These are phyloP conservation scores for Nomia melanderi DNA, from an alignment of 1,140 invertebrate species.

Conservation along the genomic window DNA sequence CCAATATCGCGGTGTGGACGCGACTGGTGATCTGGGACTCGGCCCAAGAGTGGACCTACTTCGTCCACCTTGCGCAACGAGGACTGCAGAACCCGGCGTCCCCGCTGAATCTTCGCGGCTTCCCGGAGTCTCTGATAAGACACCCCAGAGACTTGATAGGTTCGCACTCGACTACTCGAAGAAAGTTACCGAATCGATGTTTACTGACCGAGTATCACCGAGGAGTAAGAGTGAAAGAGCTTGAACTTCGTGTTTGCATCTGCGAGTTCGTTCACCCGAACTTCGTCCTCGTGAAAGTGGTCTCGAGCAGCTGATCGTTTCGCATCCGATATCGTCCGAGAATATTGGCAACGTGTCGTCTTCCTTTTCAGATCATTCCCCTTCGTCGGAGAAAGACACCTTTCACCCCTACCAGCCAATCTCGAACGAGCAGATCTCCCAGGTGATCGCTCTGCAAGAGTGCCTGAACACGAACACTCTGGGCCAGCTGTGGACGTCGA, in stretches of 20 bases:
- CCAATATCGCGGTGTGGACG: conserved; percentile 84
- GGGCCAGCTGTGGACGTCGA: conserved; percentile 83
- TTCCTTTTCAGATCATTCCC: conserved; percentile 37
- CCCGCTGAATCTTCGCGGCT: conserved; percentile 78
- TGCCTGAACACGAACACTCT: conserved; percentile 84
- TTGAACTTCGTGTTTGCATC: neutral
- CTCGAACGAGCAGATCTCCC: conserved; percentile 79
- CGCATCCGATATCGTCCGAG: neutral
- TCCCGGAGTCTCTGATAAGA: conserved; percentile 76
- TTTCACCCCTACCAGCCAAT: conserved; percentile 65
- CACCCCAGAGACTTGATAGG: conserved; percentile 68
- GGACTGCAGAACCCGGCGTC: conserved; percentile 69
- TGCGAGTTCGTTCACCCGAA: neutral
- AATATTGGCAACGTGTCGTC: neutral
- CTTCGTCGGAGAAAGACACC: neutral
- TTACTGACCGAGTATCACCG: neutral
- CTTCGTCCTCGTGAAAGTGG: neutral
- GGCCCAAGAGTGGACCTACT: conserved; percentile 82
- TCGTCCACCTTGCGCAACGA: conserved; percentile 79
- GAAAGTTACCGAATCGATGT: neutral
- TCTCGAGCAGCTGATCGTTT: neutral
- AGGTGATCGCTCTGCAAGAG: conserved; percentile 82
- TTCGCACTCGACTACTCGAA: conserved; percentile 4
- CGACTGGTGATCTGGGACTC: conserved; percentile 84
- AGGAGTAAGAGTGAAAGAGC: neutral